Conservation (phyloP, 2,113 vertebrate genomes). For the Cygnus atratus region DNA sequence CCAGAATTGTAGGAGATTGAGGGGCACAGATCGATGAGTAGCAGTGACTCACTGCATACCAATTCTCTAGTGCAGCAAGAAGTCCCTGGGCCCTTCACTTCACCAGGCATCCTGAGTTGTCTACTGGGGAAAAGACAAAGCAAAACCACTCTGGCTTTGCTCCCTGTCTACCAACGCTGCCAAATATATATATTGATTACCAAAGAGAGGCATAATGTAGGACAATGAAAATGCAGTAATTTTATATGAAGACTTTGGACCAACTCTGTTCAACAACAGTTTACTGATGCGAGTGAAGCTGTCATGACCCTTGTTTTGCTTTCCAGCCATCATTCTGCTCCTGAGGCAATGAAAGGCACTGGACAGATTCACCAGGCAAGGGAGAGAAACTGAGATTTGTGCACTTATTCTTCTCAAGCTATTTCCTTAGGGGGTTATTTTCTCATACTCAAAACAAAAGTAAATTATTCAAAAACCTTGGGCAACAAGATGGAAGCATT, state of each 20-base stretch:
- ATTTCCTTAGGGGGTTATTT: background rate
- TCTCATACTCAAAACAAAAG: background rate
- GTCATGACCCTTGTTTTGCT: background rate
- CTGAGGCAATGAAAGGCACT: background rate
- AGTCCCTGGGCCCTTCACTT: background rate
- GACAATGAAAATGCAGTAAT: background rate
- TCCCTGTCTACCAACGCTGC: background rate
- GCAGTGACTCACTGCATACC: background rate
- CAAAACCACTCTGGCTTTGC: background rate
- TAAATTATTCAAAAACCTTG: background rate
- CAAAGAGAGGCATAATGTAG: background rate
- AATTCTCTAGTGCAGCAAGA: background rate
- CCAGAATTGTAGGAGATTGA: constrained; percentile 22
- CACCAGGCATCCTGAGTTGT: background rate
- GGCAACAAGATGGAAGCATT: background rate
- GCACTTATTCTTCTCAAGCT: background rate
- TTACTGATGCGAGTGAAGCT: background rate
- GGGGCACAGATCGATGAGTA: background rate
- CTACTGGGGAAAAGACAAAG: background rate
- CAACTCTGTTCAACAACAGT: background rate
- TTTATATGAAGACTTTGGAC: background rate
- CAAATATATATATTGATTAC: background rate
- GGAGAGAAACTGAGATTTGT: background rate
- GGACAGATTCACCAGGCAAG: background rate
- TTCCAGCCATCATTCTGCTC: background rate